These are phyloP conservation scores for Hoplias malabaricus DNA, from an alignment of 2,113 vertebrate genomes.

Conservation along the genomic window DNA sequence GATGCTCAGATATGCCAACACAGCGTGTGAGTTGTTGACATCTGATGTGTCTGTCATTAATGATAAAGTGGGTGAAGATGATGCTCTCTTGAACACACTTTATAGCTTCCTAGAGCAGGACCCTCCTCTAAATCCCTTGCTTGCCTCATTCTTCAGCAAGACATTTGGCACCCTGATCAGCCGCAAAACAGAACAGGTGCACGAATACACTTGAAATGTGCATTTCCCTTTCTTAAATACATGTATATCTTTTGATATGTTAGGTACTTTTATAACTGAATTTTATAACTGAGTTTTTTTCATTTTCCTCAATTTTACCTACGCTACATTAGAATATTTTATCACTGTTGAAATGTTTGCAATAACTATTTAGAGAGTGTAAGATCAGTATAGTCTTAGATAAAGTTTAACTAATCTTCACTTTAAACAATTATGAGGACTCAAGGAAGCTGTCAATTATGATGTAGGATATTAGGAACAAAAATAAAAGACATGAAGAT, in stretches of 20 bases:
- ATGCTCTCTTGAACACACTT: conserved; percentile 83
- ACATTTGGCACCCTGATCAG: conserved; percentile 92
- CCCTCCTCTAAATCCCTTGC: conserved; percentile 89
- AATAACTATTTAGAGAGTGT: no score
- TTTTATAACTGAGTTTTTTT: no score
- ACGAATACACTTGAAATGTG: background rate
- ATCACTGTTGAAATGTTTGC: no score
- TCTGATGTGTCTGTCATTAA: conserved; percentile 93
- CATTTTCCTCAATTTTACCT: no score
- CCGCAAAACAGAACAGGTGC: conserved; percentile 92
- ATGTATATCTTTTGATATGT: background rate
- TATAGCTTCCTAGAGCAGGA: conserved; percentile 89
- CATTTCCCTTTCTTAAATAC: background rate
- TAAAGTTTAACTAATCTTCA: no score
- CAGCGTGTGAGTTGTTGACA: conserved; percentile 93
- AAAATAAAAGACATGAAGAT: no score
- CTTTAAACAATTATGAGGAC: no score
- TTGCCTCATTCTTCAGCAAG: conserved; percentile 98
- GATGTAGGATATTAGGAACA: no score
- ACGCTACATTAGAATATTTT: no score
- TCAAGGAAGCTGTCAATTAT: no score
- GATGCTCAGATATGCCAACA: conserved; percentile 84
- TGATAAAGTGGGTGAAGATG: conserved; percentile 87
- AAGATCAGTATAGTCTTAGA: no score
- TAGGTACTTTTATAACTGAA: no score